phyloP scores from a whole-genome alignment of 2,888 invertebrate species.

The Melitaea athalia region DNA sequence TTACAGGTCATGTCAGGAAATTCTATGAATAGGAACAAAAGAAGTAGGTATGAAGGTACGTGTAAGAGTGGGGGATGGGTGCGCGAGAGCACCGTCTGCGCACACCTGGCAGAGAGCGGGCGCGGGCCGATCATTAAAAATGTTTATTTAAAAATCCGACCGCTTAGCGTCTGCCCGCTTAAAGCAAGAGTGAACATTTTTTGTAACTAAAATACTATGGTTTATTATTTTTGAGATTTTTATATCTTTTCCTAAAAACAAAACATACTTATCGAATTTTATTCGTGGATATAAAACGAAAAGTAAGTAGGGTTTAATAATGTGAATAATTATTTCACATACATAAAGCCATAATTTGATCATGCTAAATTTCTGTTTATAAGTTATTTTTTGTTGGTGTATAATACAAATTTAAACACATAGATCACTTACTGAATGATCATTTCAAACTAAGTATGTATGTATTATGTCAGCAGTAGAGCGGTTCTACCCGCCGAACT shows the following conservation, averaged over 20 bases:
- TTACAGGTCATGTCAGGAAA: conserved; percentile 55
- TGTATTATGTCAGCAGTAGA: conserved; percentile 65
- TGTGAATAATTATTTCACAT: no score
- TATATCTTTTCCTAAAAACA: background rate
- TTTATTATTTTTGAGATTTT: background rate
- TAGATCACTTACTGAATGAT: conserved; percentile 48
- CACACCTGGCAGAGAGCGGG: conserved; percentile 72
- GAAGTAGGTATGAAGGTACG: conserved; percentile 55
- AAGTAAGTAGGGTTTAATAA: no score
- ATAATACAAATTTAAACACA: background rate
- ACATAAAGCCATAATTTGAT: no score
- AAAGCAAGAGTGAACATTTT: conserved; percentile 48
- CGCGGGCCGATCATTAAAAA: conserved; percentile 81
- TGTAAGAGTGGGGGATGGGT: conserved; percentile 47
- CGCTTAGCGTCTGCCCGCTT: conserved; percentile 66
- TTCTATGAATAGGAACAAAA: conserved; percentile 72
- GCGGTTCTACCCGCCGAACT: conserved; percentile 54
- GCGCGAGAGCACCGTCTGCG: conserved; percentile 71
- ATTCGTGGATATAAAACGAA: background rate
- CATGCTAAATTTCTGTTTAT: no score
- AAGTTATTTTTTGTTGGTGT: no score
- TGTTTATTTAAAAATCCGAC: conserved; percentile 83
- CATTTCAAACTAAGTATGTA: conserved; percentile 65
- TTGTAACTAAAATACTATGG: conserved; percentile 7
- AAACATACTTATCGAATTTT: background rate